Percentiles rank a stretch among this genome's conserved stretches.
Evolutionary conservation across 2,113 vertebrate genomes (phyloP).

Genomic region (Elgaria multicarinata): DNA sequence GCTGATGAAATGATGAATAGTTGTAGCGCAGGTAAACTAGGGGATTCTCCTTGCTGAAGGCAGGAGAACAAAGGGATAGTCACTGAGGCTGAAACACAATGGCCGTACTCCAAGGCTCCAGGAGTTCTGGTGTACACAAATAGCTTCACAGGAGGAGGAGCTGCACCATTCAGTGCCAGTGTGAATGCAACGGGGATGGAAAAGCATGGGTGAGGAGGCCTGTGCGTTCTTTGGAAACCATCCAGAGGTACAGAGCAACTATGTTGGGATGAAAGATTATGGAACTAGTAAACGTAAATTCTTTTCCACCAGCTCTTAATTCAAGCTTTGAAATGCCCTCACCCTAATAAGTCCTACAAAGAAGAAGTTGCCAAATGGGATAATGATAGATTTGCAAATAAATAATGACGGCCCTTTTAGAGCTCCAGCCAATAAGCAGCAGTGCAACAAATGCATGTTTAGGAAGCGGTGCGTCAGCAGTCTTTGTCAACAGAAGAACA

Average conservation of each 20-base stretch:
- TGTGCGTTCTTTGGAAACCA: neutral
- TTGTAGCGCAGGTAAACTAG: conserved; percentile 8
- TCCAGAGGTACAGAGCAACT: neutral
- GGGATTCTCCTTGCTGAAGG: conserved; percentile 10
- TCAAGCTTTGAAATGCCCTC: neutral
- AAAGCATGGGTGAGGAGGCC: neutral
- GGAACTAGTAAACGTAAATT: neutral
- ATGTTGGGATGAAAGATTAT: neutral
- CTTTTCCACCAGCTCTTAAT: neutral
- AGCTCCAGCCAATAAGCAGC: neutral
- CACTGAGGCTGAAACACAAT: neutral
- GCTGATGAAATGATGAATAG: conserved; percentile 14
- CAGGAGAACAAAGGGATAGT: conserved; percentile 5
- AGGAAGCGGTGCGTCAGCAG: neutral
- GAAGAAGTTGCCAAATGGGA: neutral
- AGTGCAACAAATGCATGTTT: neutral
- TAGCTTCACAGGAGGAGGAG: neutral
- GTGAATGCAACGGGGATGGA: neutral
- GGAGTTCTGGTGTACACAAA: neutral
- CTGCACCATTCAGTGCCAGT: neutral
- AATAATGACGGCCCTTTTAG: neutral
- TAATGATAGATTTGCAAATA: neutral
- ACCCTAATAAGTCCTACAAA: neutral
- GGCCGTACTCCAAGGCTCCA: neutral
- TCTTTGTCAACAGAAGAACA: neutral